These are phyloP conservation scores for Poecilus cupreus DNA, from an alignment of 2,888 invertebrate species.

Conservation along the genomic window DNA sequence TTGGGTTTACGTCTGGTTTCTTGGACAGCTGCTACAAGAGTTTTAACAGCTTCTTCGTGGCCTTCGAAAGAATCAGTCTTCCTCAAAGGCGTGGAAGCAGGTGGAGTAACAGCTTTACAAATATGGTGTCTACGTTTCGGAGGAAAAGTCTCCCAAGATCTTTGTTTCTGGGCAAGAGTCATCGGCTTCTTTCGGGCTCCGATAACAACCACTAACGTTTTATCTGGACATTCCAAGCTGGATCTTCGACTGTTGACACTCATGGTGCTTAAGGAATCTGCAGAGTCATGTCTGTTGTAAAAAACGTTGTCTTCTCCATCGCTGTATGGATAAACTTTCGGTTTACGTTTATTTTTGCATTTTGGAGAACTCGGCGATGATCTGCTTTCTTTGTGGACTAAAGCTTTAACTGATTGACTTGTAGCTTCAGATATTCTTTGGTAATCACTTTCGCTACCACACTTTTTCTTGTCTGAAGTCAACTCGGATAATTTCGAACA, in stretches of 20 bases:
- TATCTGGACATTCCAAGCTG: slow-evolving; percentile 73
- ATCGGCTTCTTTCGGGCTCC: slow-evolving; percentile 67
- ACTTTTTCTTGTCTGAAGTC: slow-evolving; percentile 67
- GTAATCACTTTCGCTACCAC: slow-evolving; percentile 73
- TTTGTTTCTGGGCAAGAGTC: slow-evolving; percentile 76
- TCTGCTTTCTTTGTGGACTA: slow-evolving; percentile 73
- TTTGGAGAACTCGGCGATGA: slow-evolving; percentile 71
- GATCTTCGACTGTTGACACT: slow-evolving; percentile 75
- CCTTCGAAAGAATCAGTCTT: slow-evolving; percentile 83
- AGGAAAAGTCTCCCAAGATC: slow-evolving; percentile 80
- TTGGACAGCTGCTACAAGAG: slow-evolving; percentile 80
- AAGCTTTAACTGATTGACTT: slow-evolving; percentile 74
- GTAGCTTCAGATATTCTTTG: slow-evolving; percentile 77
- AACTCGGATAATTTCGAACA: slow-evolving; percentile 66
- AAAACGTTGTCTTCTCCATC: slow-evolving; percentile 77
- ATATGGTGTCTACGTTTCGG: slow-evolving; percentile 72
- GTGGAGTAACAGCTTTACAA: slow-evolving; percentile 67
- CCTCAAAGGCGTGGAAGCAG: slow-evolving; percentile 71
- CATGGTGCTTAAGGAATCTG: slow-evolving; percentile 76
- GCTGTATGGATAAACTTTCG: slow-evolving; percentile 75
- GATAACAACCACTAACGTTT: slow-evolving; percentile 76
- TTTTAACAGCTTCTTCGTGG: slow-evolving; percentile 81
- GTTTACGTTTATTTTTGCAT: slow-evolving; percentile 69
- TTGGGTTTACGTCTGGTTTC: slow-evolving; percentile 77
- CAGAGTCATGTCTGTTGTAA: slow-evolving; percentile 74